These are phyloP conservation scores for Drosophila anomalata DNA, from an alignment of 2,888 invertebrate genomes.

Conservation along the genomic window DNA sequence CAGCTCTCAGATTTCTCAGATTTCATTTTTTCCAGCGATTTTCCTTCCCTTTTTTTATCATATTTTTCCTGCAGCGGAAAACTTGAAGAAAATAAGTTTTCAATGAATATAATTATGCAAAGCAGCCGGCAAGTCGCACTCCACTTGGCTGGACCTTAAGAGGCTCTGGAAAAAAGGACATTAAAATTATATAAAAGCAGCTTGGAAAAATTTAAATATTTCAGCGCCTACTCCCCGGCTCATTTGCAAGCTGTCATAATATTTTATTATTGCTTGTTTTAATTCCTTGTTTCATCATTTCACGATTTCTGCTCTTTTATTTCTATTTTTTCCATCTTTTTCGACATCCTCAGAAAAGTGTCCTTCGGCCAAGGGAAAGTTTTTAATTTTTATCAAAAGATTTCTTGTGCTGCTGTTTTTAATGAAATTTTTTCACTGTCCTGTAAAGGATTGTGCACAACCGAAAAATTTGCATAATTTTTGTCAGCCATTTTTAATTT, in stretches of 20 bases:
- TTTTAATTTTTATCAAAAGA: conserved; percentile 73
- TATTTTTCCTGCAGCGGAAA: conserved; percentile 47
- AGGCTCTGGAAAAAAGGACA: conserved; percentile 37
- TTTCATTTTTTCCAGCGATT: conserved; percentile 7
- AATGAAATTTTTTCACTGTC: conserved; percentile 68
- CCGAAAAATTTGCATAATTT: conserved; percentile 70
- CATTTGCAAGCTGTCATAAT: conserved; percentile 63
- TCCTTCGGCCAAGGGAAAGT: conserved; percentile 62
- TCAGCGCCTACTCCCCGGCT: conserved; percentile 25
- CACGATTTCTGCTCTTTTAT: conserved; percentile 47
- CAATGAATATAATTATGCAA: conserved; percentile 83
- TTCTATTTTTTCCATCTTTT: conserved; percentile 20
- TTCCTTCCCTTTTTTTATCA: conserved; percentile 29
- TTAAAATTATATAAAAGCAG: conserved; percentile 69
- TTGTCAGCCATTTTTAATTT: conserved; percentile 70
- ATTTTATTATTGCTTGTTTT: conserved; percentile 79
- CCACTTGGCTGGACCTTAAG: conserved; percentile 42
- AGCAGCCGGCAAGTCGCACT: conserved; percentile 59
- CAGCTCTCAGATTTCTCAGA: conserved; percentile 38
- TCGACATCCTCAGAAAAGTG: conserved; percentile 60
- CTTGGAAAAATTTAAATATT: conserved; percentile 75
- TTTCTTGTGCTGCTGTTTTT: conserved; percentile 64
- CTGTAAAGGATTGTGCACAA: conserved; percentile 63
- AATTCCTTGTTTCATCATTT: conserved; percentile 74
- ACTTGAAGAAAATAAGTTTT: conserved; percentile 79